A percentile compares a stretch with the other conserved stretches of the same genome.
Evolutionary conservation across 2,797 vertebrate genomes (phyloP).

Genomic region (Eurystomus glaucurus): DNA sequence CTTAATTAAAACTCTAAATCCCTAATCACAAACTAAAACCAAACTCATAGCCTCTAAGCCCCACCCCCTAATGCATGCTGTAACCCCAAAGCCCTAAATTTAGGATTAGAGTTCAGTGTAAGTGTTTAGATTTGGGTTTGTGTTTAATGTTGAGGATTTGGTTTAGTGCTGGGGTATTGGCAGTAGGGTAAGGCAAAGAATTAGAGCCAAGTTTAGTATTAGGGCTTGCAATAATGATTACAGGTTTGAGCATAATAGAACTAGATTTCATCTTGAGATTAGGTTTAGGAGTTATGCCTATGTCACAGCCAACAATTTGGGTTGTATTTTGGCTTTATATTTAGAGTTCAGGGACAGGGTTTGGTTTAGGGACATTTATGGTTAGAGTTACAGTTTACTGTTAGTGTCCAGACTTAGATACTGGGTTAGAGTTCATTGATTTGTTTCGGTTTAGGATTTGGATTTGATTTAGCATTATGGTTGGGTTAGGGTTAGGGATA

Average conservation of each 20-base stretch:
- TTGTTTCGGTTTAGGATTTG: neutral
- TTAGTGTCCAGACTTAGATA: neutral
- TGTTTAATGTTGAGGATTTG: neutral
- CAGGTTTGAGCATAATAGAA: neutral
- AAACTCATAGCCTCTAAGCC: fast-evolving
- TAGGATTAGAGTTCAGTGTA: neutral
- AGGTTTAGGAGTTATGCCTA: neutral
- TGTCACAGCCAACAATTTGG: neutral
- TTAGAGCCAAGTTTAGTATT: neutral
- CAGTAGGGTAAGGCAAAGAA: neutral
- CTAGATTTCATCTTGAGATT: neutral
- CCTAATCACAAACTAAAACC: neutral
- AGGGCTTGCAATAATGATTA: neutral
- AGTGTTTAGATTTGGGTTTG: neutral
- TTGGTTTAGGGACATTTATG: neutral
- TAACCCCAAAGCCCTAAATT: neutral
- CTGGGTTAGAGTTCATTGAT: neutral
- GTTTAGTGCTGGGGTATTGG: neutral
- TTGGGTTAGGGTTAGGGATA: neutral
- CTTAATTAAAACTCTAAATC: neutral
- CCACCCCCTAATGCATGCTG: neutral
- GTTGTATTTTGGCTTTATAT: neutral
- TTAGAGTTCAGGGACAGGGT: neutral
- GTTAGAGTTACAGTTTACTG: fast-evolving
- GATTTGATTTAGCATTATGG: neutral